Base-by-base conservation (phyloP, 2,113 vertebrate species). In the Polypterus senegalus region DNA sequence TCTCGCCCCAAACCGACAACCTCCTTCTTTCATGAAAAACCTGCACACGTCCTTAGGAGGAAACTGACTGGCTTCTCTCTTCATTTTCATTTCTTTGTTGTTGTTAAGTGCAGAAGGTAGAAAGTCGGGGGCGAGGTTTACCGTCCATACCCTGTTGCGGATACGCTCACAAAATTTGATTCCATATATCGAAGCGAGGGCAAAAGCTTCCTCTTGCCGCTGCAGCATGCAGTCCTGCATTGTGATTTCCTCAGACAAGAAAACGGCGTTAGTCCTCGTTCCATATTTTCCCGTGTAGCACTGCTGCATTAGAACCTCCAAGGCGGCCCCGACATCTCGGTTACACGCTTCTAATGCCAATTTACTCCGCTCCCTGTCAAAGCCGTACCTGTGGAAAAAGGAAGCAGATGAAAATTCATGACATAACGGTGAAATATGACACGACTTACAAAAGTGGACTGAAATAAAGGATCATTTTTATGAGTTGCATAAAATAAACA, bases 161-260 rank as follows among this genome's bases (percentile, higher is more conserved):
- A 99, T 96, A 70, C 91, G 87, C 79, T 98, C 92, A 10, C 77
- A 77, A 68, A 99, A 99, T 60, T 93, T 94, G 6, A 93, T 89
- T 8, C 91, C 92, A 8, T 82, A 98, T 62, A 99, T 99, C n/a
- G 96, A 93, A 48, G 58, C 64, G 5, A 99, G 90, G 47, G 84
- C 95, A 63, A 97, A 73, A 5, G 88, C 88, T 70, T 99, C 95
- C 66, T 98, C 96, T 68, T 89, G 87, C 56, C 91, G 83, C 69
- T 90, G 86, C 54, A 81, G 86, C 60, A 90, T 63, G 74, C 91
- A 94, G 56, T 97, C 91, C 51, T 89, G 82, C 68, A 74, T 69
- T 55, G 77, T 79, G 9, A 85, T 54, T 1, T 44, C 71, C 48
- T 66, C 66, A 0, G 80, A 77, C 43, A 74, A 72, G 47, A 81